A percentile compares a stretch with the other conserved stretches of the same genome.
Conservation (phyloP, 2,797 vertebrate genomes). For the Acanthurus lineatus region DNA sequence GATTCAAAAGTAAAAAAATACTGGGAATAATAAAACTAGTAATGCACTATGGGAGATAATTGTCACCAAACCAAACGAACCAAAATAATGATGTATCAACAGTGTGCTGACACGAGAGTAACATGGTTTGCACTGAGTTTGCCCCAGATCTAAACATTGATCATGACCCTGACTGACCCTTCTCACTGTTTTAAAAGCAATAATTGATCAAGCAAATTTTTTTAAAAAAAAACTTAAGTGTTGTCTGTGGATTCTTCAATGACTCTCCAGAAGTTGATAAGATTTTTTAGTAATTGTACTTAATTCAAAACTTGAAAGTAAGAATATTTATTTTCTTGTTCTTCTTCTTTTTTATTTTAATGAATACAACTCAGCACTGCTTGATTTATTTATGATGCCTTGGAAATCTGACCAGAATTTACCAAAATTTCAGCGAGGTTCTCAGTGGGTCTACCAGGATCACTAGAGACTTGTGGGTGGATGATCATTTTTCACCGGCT, state of each 20-base stretch:
- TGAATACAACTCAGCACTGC: no score
- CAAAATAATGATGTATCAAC: not conserved
- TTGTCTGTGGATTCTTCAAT: not conserved
- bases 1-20: not conserved
- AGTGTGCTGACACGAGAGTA: no score
- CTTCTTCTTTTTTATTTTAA: no score
- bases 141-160: slow-evolving; percentile 13
- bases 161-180: not conserved
- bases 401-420: not conserved
- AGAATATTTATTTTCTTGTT: no score
- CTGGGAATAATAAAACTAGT: not conserved
- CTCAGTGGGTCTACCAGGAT: not conserved
- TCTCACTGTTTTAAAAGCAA: not conserved
- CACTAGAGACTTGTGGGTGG: not conserved
- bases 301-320: no score
- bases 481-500: not conserved
- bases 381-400: not conserved
- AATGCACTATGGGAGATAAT: not conserved
- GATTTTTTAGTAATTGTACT: not conserved
- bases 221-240: no score
- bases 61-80: not conserved
- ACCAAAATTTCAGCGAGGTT: not conserved
- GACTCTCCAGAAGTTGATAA: not conserved
- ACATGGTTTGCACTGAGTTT: not conserved
- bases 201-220: not conserved